phyloP scores from a whole-genome alignment of 2,888 invertebrate genomes.

The Parnassius smintheus region DNA sequence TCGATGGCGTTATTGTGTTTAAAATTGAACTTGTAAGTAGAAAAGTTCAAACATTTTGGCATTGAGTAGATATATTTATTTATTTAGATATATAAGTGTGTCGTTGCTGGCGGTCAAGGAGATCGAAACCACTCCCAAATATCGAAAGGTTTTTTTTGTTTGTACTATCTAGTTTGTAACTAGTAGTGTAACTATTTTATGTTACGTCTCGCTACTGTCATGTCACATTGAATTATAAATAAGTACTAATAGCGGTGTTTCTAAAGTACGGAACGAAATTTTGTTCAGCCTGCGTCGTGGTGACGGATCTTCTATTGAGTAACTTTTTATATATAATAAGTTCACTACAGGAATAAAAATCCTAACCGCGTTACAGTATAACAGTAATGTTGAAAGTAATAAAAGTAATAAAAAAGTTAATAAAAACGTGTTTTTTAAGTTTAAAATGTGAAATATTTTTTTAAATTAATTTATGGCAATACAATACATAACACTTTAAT shows the following conservation, averaged over 20 bases:
- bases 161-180: neutral
- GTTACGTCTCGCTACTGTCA: neutral
- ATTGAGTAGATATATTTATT: constrained; percentile 18
- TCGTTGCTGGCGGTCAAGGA: constrained; percentile 1
- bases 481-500: no score
- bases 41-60: constrained; percentile 5
- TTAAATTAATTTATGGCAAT: no score
- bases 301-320: neutral
- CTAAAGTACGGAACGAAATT: neutral
- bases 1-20: neutral
- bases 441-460: no score
- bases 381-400: no score
- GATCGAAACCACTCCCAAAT: constrained; percentile 1
- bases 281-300: neutral
- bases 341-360: no score
- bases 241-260: constrained; percentile 1
- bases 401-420: no score
- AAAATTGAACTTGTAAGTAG: constrained; percentile 1
- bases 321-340: neutral
- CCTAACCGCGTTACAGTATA: no score
- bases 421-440: no score
- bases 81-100: constrained; percentile 5
- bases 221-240: constrained; percentile 4
- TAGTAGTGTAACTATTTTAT: neutral
- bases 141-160: constrained; percentile 12